Evolutionary conservation across 2,797 vertebrate genomes (phyloP).

Genomic region (Syngnathus rostellatus): DNA sequence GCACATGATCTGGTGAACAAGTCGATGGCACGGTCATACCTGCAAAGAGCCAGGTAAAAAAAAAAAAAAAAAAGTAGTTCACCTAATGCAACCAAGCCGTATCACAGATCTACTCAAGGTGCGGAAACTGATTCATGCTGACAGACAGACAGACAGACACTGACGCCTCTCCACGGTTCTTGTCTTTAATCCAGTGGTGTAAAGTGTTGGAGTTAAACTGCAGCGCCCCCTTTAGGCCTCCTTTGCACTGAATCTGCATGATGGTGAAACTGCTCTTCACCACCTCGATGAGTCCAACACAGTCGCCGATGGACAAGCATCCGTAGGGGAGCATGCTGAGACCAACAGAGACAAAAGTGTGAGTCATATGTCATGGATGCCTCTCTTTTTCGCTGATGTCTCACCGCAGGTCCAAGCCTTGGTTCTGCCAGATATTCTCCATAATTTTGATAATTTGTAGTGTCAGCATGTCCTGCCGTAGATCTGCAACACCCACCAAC

Average conservation of each 20-base stretch:
- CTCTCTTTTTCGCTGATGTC: not conserved
- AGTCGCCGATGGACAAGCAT: conserved; percentile 72
- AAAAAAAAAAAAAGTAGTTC: not conserved
- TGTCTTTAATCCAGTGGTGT: conserved; percentile 74
- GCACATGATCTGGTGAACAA: conserved; percentile 73
- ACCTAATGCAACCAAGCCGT: not conserved
- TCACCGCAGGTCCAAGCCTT: conserved; percentile 70
- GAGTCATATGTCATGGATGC: not conserved
- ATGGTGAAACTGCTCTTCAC: conserved; percentile 75
- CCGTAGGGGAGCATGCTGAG: conserved; percentile 71
- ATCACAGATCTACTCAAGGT: not conserved
- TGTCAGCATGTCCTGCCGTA: conserved; percentile 72
- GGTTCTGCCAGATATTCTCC: conserved; percentile 77
- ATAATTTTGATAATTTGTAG: conserved; percentile 74
- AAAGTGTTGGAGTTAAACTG: conserved; percentile 77
- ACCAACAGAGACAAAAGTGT: conserved; percentile 11
- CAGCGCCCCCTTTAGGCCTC: conserved; percentile 77
- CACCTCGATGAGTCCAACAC: conserved; percentile 74
- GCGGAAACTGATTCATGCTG: not conserved
- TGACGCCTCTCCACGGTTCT: conserved; percentile 70
- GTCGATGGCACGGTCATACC: conserved; percentile 71
- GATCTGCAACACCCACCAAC: conserved; percentile 42
- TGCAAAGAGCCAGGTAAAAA: conserved; percentile 28
- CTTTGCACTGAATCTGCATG: conserved; percentile 85
- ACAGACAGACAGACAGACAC: conserved; percentile 22